phyloP scores from a whole-genome alignment of 1,140 invertebrate genomes.

The Hycleus phaleratus region DNA sequence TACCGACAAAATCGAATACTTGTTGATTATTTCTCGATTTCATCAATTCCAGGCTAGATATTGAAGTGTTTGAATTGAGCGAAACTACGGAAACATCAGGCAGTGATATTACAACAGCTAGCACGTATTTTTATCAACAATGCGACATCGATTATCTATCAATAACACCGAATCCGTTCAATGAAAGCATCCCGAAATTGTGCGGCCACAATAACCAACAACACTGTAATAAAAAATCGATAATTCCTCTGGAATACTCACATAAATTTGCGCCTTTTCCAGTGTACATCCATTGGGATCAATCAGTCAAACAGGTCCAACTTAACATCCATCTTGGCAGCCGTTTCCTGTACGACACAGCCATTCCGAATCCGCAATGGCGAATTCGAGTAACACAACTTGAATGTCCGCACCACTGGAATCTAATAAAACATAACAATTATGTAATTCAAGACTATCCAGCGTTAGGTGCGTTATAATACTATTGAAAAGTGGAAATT shows the following conservation, averaged over 20 bases:
- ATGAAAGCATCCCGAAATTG: slow-evolving; percentile 21
- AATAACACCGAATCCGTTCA: slow-evolving; percentile 17
- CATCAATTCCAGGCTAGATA: slow-evolving; percentile 24
- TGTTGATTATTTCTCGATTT: background rate
- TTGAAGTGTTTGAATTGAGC: slow-evolving; percentile 15
- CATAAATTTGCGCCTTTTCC: slow-evolving; percentile 6
- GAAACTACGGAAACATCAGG: background rate
- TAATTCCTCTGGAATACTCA: background rate
- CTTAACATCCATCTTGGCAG: slow-evolving; percentile 21
- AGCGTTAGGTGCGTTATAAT: slow-evolving; percentile 23
- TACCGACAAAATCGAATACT: background rate
- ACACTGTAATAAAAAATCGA: slow-evolving; percentile 25
- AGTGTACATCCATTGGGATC: slow-evolving; percentile 33
- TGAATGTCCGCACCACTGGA: slow-evolving; percentile 42
- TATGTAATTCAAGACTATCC: slow-evolving; percentile 23
- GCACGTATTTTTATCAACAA: background rate
- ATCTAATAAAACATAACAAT: slow-evolving; percentile 13
- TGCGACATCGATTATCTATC: slow-evolving; percentile 18
- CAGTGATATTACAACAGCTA: background rate
- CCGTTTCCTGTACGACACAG: slow-evolving; percentile 31
- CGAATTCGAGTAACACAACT: slow-evolving; percentile 55
- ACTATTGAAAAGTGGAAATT: background rate
- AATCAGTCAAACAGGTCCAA: slow-evolving; percentile 14
- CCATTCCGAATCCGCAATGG: slow-evolving; percentile 44
- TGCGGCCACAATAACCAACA: slow-evolving; percentile 32